Conservation (phyloP, 2,797 vertebrate genomes). For the Anniella stebbinsi region DNA sequence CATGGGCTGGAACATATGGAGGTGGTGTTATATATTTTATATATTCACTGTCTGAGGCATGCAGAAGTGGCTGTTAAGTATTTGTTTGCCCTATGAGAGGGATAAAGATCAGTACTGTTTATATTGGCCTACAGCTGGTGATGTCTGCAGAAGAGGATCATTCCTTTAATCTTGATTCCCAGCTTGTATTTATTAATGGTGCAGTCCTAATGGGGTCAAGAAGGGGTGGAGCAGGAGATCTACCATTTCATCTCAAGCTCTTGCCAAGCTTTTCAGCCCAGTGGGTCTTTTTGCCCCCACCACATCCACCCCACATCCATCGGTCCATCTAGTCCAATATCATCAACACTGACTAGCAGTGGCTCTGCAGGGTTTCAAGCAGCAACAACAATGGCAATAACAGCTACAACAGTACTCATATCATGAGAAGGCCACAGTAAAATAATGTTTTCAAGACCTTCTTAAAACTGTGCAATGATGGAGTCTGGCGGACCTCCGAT, state of each 20-base stretch:
- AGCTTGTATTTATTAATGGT: background rate
- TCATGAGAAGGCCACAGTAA: no score
- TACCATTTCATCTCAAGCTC: background rate
- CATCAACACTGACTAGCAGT: no score
- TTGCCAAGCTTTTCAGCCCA: background rate
- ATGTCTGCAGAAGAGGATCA: background rate
- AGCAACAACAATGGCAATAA: no score
- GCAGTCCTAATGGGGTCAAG: background rate
- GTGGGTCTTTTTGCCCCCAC: background rate
- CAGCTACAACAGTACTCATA: no score
- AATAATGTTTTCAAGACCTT: no score
- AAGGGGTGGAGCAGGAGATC: background rate
- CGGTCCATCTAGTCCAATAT: no score
- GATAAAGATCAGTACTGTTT: background rate
- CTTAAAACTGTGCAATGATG: no score
- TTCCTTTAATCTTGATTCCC: no score
- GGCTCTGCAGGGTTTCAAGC: no score
- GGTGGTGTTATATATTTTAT: background rate
- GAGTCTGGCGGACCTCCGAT: no score
- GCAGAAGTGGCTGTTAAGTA: background rate
- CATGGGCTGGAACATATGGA: background rate
- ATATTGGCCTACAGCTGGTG: background rate
- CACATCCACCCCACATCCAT: background rate
- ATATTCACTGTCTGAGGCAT: background rate
- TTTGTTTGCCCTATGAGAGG: background rate